Base-by-base conservation (phyloP, 2,888 invertebrate genomes). In the Lampropteryx suffumata region DNA sequence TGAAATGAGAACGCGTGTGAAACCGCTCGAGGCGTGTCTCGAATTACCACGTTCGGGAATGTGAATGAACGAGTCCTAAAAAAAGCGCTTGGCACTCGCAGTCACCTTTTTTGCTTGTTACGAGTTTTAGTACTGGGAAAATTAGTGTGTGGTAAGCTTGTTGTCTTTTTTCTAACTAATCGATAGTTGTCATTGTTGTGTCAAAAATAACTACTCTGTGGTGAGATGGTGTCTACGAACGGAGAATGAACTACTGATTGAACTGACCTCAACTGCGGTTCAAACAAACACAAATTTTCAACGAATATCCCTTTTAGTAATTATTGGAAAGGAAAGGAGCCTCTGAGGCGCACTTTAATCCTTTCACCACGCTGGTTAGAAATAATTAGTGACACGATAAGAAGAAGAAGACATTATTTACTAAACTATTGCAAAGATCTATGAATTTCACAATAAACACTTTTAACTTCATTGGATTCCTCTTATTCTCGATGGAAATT, bases 1-100 rank as follows among this genome's bases (percentile, higher is more conserved):
- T 64, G 68, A 84, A 84, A 79, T 74, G 71, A 71, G 82, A 79
- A 76, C 76, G 80, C 84, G 86, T 84, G 88, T 79, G 85, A 87
- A 83, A 78, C 62, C 71, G 77, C 83, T 75, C 64, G 75, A 66
- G 76, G 76, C 76, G 59, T 65, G 69, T 63, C 67, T 79, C 76
- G 69, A 77, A 77, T 84, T 79, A 79, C 80, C 65, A 66, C 69
- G 69, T 71, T 66, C 73, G 69, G 65, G 76, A 78, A 83, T 76
- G 72, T 77, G 80, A 82, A 81, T 81, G 78, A 79, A 75, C 73
- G 66, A 56, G 50, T 62, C 28, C 50, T 34, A 45, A 55, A 56
- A 52, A 59, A 55, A 45, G 42, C 40, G 30, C 21, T 33, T 44
- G 50, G 29, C 34, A 45, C 44, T 53, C 57, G 52, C 65, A 63